Base-by-base conservation (phyloP, 2,888 invertebrate genomes). In the Pheosia gnoma region DNA sequence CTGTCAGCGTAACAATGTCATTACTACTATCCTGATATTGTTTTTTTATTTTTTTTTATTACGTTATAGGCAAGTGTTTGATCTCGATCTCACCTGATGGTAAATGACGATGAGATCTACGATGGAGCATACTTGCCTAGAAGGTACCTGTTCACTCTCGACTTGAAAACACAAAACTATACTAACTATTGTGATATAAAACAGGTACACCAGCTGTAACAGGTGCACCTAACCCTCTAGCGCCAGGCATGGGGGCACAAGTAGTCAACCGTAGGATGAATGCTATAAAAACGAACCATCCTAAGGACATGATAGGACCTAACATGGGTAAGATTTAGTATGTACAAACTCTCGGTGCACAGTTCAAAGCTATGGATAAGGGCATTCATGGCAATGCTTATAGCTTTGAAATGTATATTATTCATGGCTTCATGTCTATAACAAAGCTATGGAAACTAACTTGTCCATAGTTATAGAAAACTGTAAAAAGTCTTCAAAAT, bases 281-380 rank as follows among this genome's bases (percentile, higher is more conserved):
- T 88, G 97, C 97, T 80, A 96, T 97, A 85, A 97, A 97, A 94
- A 96, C 97, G 63, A 97, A 97, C 86, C 97, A 97, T 90, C 97
- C 97, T 58, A 97, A 97, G 90, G 97, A 97, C 83, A 95, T 95
- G 86, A 95, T 96, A 86, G 96, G 96, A 80, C 95, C 96, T 81
- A 97, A 97, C 89, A 95, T 97, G 95, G 97, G 97, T 97, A 94
- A 95, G 95, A 71, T 59, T 63, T 80, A 56, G 0, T 38, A 63
- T 52, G 51, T 66, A 41, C 41, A 62, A 63, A 59, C 58, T 61
- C 54, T 57, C 9, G 57, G 63, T 51, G 4, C 5, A 58, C 60
- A 59, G 47, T 47, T 56, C 59, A 56, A 65, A 63, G 68, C 67
- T 68, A 53, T 72, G 68, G 61, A 70, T 73, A 58, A 59, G 5